phyloP scores from a whole-genome alignment of 2,888 invertebrate species.

The Platycheirus albimanus region DNA sequence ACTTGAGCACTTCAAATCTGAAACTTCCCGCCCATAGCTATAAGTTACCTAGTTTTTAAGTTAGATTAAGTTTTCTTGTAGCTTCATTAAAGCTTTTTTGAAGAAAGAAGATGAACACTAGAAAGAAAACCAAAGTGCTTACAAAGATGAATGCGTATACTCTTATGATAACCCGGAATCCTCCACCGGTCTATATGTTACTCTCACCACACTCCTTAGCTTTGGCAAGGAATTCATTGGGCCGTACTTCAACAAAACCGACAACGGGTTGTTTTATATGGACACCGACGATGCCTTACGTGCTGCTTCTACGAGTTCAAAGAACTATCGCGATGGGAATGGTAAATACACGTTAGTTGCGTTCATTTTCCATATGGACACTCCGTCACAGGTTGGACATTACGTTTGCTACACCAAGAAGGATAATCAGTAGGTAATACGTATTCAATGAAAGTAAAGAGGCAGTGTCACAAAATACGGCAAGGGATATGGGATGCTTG shows the following conservation, averaged over 20 bases:
- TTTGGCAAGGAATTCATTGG: constrained; percentile 92
- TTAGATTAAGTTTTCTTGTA: no score
- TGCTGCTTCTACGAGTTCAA: constrained; percentile 74
- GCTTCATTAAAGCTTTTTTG: no score
- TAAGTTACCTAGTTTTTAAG: no score
- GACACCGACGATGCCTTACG: constrained; percentile 80
- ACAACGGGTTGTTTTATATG: constrained; percentile 89
- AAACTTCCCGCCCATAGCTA: no score
- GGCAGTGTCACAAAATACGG: constrained; percentile 97
- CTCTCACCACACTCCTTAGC: constrained; percentile 92
- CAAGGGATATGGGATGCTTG: constrained; percentile 97
- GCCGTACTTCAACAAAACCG: constrained; percentile 90
- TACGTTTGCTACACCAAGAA: constrained; percentile 98
- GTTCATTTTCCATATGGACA: constrained; percentile 99
- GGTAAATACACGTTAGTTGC: constrained; percentile 92
- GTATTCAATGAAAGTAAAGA: constrained; percentile 99
- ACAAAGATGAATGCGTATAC: constrained; percentile 99
- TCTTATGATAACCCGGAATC: constrained; percentile 98
- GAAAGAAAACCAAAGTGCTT: constrained; percentile 85
- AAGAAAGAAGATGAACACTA: no score
- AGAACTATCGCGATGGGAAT: constrained; percentile 87
- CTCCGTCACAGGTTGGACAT: constrained; percentile 98
- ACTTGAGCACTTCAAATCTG: no score
- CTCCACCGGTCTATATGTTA: constrained; percentile 93
- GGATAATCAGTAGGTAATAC: constrained; percentile 97